These are phyloP conservation scores for Drosophila sulfurigaster DNA, from an alignment of 1,140 invertebrate genomes.

Conservation along the genomic window DNA sequence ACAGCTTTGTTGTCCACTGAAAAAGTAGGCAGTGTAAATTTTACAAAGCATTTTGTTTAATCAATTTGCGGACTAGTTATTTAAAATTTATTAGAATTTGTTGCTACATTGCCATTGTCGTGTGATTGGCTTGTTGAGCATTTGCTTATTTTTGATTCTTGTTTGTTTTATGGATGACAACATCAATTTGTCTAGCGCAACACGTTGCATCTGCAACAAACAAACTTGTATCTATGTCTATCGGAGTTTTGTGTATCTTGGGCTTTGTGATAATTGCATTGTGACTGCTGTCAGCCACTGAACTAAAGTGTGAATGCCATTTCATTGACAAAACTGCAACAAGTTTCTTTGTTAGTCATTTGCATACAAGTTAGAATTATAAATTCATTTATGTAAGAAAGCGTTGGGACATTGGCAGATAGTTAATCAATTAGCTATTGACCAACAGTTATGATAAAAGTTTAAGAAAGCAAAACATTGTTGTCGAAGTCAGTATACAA, in stretches of 20 bases:
- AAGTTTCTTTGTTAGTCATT: not conserved
- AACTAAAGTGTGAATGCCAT: not conserved
- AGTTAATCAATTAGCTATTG: no score
- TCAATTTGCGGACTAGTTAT: conserved; percentile 42
- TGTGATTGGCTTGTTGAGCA: not conserved
- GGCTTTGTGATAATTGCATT: conserved; percentile 12
- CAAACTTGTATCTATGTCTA: not conserved
- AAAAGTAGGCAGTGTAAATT: conserved; percentile 34
- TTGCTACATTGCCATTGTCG: conserved; percentile 6
- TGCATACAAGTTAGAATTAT: no score
- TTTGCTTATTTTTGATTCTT: conserved; percentile 6
- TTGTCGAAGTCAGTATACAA: no score
- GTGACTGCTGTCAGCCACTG: not conserved
- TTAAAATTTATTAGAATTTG: conserved; percentile 39
- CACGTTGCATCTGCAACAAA: conserved; percentile 17
- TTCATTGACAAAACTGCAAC: conserved; percentile 3
- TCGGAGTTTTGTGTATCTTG: not conserved
- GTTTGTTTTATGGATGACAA: conserved; percentile 13
- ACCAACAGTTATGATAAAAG: no score
- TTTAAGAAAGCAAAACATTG: no score
- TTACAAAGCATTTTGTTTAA: conserved; percentile 30
- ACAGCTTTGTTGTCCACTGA: no score
- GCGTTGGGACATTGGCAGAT: no score
- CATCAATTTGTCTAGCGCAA: conserved; percentile 13
- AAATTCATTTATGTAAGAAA: no score